Evolutionary conservation across 1,140 invertebrate species (phyloP).

Genomic region (Centruroides vittatus): DNA sequence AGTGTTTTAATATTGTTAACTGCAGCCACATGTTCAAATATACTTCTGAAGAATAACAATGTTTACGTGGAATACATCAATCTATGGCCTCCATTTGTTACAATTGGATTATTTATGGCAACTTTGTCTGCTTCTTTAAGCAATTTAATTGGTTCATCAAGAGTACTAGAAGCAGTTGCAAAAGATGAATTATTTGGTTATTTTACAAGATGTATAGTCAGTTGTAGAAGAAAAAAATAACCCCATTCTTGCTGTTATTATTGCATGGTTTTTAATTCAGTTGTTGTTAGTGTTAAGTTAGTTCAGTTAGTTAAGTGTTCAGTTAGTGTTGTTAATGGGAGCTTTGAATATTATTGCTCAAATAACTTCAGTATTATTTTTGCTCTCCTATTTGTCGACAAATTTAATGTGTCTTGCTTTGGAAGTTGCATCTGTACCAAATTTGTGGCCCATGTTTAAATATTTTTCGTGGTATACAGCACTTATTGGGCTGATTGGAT

Average conservation of each 20-base stretch:
- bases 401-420: constrained; percentile 90
- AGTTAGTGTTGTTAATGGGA: constrained; percentile 84
- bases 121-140: constrained; percentile 91
- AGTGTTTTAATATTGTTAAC: constrained; percentile 70
- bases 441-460: constrained; percentile 95
- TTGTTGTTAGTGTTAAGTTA: too few species aligned
- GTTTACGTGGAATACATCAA: constrained; percentile 81
- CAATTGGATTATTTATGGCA: constrained; percentile 80
- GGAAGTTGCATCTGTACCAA: constrained; percentile 87
- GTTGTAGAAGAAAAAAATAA: constrained; percentile 60
- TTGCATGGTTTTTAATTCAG: constrained; percentile 74
- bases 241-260: constrained; percentile 76
- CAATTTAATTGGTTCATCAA: constrained; percentile 90
- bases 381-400: constrained; percentile 88
- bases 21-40: constrained; percentile 59
- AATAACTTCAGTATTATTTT: constrained; percentile 91
- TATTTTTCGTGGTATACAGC: constrained; percentile 94
- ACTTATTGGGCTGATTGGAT: constrained; percentile 69
- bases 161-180: constrained; percentile 87
- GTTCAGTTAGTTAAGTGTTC: constrained; percentile 20
- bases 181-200: constrained; percentile 91
- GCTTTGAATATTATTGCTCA: constrained; percentile 93
- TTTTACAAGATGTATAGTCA: constrained; percentile 49
- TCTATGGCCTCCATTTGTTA: constrained; percentile 79
- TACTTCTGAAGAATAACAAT: constrained; percentile 81